Evolutionary conservation across 1,140 invertebrate genomes (phyloP), one percentile per base, ranked within the genome.

Genomic region (Brachionus manjavacas): DNA sequence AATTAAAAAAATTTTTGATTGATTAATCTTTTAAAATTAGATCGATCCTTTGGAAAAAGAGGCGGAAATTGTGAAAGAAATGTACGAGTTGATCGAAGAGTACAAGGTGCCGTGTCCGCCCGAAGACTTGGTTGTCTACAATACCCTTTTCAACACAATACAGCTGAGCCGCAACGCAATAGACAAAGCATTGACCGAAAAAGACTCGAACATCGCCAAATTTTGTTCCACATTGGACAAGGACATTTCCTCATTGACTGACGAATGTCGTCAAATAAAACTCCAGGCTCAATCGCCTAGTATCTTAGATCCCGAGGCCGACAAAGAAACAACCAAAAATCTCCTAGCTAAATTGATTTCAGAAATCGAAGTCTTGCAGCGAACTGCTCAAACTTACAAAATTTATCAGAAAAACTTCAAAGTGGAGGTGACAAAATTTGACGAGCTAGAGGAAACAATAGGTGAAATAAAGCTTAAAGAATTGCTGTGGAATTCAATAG

Each of bases 361-460:
- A 4, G 91, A 92, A 78, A 90, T 95, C 55, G 89, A 89, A 9
- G 90, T 88, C 0, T 93, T 93, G 66, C 90, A 92, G 31, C 90
- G 92, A 2, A 90, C 90, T 49, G 93, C 94, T 3, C 92, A 92
- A 20, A 92, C 93, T 85, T 94, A 89, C 86, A 90, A 89, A 85
- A 87, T 86, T 9, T 90, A 90, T 85, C 90, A 90, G 86, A 90
- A 90, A 85, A 89, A 89, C 85, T 90, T 91, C 46, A 85, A 93
- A 91, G 91, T 94, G 25, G 94, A 95, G 87, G 92, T 94, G 20
- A 93, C 93, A 2, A 92, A 94, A 87, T 93, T 94, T 86, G 94
- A 95, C 49, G 91, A 93, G 14, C 89, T 96, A 60, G 94, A 95
- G 84, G 92, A 94, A 87, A 93, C 93, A 0, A 91, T 92, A 85